phyloP scores from a whole-genome alignment of 2,888 invertebrate species.

The Catocala sponsa region DNA sequence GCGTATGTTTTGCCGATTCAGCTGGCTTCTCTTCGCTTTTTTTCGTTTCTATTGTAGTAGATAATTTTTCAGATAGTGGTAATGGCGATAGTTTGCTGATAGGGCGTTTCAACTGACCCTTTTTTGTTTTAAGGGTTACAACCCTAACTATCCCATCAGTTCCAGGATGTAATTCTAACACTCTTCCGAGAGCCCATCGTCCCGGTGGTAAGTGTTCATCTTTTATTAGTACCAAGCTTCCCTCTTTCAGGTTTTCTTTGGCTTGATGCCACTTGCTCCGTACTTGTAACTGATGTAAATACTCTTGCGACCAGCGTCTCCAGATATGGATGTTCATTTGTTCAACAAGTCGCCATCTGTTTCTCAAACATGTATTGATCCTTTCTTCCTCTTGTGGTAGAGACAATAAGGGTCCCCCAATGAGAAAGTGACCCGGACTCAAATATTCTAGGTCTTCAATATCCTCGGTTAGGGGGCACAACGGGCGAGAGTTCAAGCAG shows the following conservation, averaged over 20 bases:
- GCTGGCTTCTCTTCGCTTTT: not conserved
- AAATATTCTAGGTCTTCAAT: not conserved
- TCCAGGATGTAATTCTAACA: not conserved
- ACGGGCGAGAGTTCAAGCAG: too few relatives aligned
- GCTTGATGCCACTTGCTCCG: slow-evolving; percentile 3
- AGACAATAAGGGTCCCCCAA: not conserved
- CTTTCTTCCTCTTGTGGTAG: not conserved
- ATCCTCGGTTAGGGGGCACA: not conserved
- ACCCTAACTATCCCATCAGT: not conserved
- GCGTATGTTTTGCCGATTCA: too few relatives aligned
- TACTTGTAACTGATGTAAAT: slow-evolving; percentile 2
- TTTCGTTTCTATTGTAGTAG: not conserved
- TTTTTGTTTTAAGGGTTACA: not conserved
- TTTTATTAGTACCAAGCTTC: not conserved
- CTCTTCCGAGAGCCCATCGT: not conserved
- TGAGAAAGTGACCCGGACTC: not conserved
- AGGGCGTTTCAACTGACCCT: not conserved
- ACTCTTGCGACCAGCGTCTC: not conserved
- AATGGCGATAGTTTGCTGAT: not conserved
- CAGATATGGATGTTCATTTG: slow-evolving; percentile 5
- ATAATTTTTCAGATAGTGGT: not conserved
- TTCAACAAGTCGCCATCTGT: slow-evolving; percentile 1
- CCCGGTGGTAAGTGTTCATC: not conserved
- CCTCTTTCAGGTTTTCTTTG: not conserved
- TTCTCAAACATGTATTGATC: not conserved